These are phyloP conservation scores for Brachynemurus nebulosus DNA, from an alignment of 2,888 invertebrate genomes.

Conservation along the genomic window DNA sequence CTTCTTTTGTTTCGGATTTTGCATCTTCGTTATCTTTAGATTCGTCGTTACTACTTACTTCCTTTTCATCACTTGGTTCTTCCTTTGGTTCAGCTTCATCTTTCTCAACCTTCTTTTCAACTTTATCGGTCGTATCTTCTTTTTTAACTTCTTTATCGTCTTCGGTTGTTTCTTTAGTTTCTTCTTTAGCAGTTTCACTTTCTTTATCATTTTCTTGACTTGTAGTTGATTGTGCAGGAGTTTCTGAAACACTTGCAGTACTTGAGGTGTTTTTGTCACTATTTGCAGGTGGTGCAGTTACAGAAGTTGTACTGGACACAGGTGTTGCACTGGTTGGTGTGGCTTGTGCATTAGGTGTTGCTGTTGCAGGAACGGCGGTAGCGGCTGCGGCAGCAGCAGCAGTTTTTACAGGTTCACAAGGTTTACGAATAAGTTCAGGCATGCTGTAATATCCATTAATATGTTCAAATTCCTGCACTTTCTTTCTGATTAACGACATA, in stretches of 20 bases:
- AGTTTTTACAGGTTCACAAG: slow-evolving; percentile 53
- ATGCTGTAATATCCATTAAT: slow-evolving; percentile 97
- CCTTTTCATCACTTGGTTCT: slow-evolving; percentile 17
- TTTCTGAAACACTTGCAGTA: slow-evolving; percentile 25
- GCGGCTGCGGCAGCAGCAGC: slow-evolving; percentile 27
- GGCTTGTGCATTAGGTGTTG: slow-evolving; percentile 33
- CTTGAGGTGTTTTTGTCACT: slow-evolving; percentile 33
- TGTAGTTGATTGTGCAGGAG: slow-evolving; percentile 37
- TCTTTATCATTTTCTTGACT: slow-evolving; percentile 13
- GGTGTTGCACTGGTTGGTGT: slow-evolving; percentile 34
- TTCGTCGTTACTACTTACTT: slow-evolving; percentile 20
- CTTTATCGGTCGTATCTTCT: not conserved
- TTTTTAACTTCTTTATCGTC: slow-evolving; percentile 17
- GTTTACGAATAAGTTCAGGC: slow-evolving; percentile 79
- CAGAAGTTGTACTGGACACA: slow-evolving; percentile 23
- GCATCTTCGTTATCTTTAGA: slow-evolving; percentile 25
- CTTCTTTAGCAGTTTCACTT: slow-evolving; percentile 21
- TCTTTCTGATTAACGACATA: slow-evolving; percentile 97
- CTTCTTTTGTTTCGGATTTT: slow-evolving; percentile 23
- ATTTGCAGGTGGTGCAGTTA: slow-evolving; percentile 19
- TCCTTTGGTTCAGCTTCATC: slow-evolving; percentile 23
- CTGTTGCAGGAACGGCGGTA: slow-evolving; percentile 20
- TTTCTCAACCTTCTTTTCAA: slow-evolving; percentile 22
- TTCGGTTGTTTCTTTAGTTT: slow-evolving; percentile 25
- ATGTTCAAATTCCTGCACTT: slow-evolving; percentile 97